These are phyloP conservation scores for Oxyruncus cristatus DNA, from an alignment of 2,113 vertebrate species.

Conservation along the genomic window DNA sequence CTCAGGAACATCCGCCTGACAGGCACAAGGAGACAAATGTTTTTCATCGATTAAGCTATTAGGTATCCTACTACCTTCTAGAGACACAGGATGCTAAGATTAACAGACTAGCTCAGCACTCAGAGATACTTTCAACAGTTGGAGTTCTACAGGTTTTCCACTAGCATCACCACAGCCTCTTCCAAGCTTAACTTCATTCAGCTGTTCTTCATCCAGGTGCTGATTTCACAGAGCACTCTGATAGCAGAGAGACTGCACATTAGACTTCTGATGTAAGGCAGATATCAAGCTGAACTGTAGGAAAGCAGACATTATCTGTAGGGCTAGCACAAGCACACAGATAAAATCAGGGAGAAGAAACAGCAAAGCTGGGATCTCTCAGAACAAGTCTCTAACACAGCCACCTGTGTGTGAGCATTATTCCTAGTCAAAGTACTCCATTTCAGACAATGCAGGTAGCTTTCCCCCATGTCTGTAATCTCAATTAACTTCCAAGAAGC, in stretches of 20 bases:
- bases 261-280: not conserved
- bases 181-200: not conserved
- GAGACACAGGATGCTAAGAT: not conserved
- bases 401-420: not conserved
- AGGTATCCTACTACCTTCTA: not conserved
- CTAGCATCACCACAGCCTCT: not conserved
- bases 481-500: not conserved
- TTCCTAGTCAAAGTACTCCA: not conserved
- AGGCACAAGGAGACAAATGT: not conserved
- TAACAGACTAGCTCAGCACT: not conserved
- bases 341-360: not conserved
- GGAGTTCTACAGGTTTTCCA: not conserved
- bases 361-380: not conserved
- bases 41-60: not conserved
- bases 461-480: not conserved
- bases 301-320: not conserved
- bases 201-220: not conserved
- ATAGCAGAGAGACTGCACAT: not conserved
- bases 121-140: not conserved
- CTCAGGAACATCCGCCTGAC: not conserved
- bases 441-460: not conserved
- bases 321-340: not conserved
- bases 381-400: not conserved
- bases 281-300: not conserved
- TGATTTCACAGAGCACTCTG: not conserved